Evolutionary conservation across 2,113 vertebrate species (phyloP), one percentile per base, ranked within the genome.

Genomic region (Brachyhypopomus gauderio): DNA sequence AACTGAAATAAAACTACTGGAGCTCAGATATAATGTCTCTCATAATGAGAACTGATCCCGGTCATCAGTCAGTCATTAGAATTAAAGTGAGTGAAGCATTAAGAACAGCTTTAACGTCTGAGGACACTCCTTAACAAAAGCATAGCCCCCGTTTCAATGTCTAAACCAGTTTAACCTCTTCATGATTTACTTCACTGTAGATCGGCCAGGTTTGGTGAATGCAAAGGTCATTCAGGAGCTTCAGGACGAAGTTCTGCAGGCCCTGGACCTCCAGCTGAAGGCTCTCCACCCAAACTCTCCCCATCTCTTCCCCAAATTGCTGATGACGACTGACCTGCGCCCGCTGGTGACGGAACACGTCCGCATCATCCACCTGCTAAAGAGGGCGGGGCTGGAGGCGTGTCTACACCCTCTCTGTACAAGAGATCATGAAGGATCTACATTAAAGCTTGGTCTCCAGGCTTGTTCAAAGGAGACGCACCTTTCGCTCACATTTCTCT

Each of bases 371-470:
- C 94, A 96, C 84, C 87, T 94, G 14, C 94, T 96, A 80, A 94
- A 94, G 90, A 95, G 96, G 87, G 95, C 93, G 2, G 95, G 94
- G 87, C 89, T 92, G 20, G 93, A 93, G 79, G 94, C 94, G 93
- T 93, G 90, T 58, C 92, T 96, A 22, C 95, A 96, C 59, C 94
- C 95, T 0, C 94, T 96, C 73, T 91, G n/a, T 96, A 23, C 93
- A 95, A 74, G 95, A 96, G 79, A 96, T 96, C 87, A 95, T 96
- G 83, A 95, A 93, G 88, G 95, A 96, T 89, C 88, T 96, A 58
- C 95, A 96, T 79, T 96, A 92, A 48, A 62, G 16, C 23, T 12
- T 8, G 45, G 11, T 16, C 7, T 38, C 38, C 7, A 41, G 41
- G 9, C 41, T 41, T 41, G 41, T 8, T 41, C 41, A 41, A 41